Evolutionary conservation across 2,113 vertebrate genomes (phyloP).

Genomic region (Ailuropoda melanoleuca): DNA sequence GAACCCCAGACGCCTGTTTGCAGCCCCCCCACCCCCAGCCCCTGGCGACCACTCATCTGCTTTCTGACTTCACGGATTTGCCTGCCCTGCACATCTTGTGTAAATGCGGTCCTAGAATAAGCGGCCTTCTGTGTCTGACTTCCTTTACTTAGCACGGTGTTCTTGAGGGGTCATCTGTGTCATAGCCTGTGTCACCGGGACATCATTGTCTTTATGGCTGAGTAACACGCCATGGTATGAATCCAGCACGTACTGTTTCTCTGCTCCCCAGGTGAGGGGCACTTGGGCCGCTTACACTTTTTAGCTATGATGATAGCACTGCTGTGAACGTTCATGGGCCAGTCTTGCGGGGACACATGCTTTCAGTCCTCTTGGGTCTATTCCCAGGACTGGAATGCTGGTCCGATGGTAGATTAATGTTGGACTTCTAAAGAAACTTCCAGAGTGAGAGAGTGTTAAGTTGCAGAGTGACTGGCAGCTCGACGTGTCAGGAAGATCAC

Average conservation of each 20-base stretch:
- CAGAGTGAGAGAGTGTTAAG: not conserved
- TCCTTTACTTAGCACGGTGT: not conserved
- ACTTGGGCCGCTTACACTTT: not conserved
- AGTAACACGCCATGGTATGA: not conserved
- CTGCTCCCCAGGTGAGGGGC: not conserved
- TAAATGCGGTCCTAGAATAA: not conserved
- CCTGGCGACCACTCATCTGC: not conserved
- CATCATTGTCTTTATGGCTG: not conserved
- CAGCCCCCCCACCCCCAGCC: not conserved
- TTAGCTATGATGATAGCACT: not conserved
- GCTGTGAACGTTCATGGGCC: not conserved
- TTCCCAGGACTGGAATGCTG: not conserved
- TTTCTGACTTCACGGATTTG: not conserved
- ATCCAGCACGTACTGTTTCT: not conserved
- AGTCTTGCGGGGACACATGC: not conserved
- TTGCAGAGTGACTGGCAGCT: fast-evolving
- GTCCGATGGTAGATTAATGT: not conserved
- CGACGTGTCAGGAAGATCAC: not conserved
- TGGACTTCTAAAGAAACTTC: not conserved
- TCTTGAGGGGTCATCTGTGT: not conserved
- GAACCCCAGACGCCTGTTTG: too few relatives aligned
- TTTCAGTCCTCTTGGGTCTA: not conserved
- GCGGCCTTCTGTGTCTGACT: not conserved
- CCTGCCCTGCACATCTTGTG: not conserved
- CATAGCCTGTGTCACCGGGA: not conserved